phyloP scores from a whole-genome alignment of 2,113 vertebrate genomes.

The Harpagus bidentatus region DNA sequence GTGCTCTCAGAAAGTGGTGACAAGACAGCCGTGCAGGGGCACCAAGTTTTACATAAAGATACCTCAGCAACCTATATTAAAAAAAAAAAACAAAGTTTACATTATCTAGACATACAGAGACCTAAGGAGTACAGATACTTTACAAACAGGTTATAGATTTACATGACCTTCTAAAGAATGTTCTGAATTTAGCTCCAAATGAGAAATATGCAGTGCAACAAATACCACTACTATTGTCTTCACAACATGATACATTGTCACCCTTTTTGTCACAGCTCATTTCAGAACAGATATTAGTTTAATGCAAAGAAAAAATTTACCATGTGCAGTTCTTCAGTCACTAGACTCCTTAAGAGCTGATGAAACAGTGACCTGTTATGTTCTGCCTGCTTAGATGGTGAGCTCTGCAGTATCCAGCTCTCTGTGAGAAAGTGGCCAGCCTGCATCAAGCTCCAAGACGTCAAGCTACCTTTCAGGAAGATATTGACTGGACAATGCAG shows the following conservation, averaged over 20 bases:
- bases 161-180: accelerated
- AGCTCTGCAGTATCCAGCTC: slow-evolving; percentile 80
- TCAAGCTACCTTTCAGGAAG: slow-evolving; percentile 74
- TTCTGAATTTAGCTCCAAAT: not conserved
- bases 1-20: slow-evolving; percentile 75
- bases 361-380: slow-evolving; percentile 51
- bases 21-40: slow-evolving; percentile 78
- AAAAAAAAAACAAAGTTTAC: not conserved
- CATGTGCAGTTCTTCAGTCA: slow-evolving; percentile 73
- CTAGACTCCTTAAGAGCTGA: slow-evolving; percentile 71
- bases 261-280: not conserved
- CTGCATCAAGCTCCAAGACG: slow-evolving; percentile 64
- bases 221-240: not conserved
- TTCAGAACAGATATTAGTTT: not conserved
- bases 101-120: not conserved
- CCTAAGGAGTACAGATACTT: not conserved
- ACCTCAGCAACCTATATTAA: slow-evolving; percentile 81
- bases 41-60: slow-evolving; percentile 48
- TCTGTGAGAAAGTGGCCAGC: slow-evolving; percentile 67
- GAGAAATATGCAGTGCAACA: not conserved
- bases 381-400: not conserved
- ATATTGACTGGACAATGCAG: slow-evolving; percentile 74
- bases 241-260: not conserved
- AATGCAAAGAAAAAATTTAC: slow-evolving; percentile 62
- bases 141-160: not conserved